Base-by-base conservation (phyloP, 1,140 invertebrate genomes). In the Drepana arcuata region DNA sequence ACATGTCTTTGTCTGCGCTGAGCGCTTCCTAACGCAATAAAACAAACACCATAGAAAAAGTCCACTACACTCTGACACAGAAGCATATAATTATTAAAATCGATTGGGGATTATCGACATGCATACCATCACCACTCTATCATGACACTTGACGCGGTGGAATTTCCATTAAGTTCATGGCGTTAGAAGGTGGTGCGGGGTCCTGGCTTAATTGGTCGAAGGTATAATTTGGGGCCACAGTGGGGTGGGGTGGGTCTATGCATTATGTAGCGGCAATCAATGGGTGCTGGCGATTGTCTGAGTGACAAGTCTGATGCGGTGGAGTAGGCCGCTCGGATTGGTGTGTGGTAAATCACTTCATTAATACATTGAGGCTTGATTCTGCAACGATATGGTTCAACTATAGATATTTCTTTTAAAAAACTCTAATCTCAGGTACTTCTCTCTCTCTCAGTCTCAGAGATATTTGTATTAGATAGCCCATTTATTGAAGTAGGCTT, bases 241-340 rank as follows among this genome's bases (percentile, higher is more conserved):
- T 24, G 40, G 34, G 30, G 38, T 32, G 36, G 46, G 42, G 39
- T 39, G 31, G n/a, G 45, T 52, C 45, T 50, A 71, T 79, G 66
- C 70, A 79, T 79, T 72, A 79, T 79, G 66, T 72, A 79, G 74
- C 42, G 58, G 63, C 68, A 79, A 75, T 79, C 71, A 72, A 64
- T 63, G 65, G 64, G 65, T 74, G 68, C 65, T 44, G 62, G 61
- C 57, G 60, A 68, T 53, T 73, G 62, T 67, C 68, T 65, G 34
- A 48, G 40, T 51, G 62, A 61, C 51, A 47, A 41, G 34, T n/a
- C n/a, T n/a, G n/a, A n/a, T n/a, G n/a, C n/a, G n/a, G n/a, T n/a
- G n/a, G n/a, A n/a, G n/a, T n/a, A n/a, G n/a, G n/a, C n/a, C n/a
- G n/a, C n/a, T n/a, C n/a, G n/a, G n/a, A n/a, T n/a, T n/a, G n/a